Base-by-base conservation (phyloP, 2,888 invertebrate species). In the Pedicia rivosa region DNA sequence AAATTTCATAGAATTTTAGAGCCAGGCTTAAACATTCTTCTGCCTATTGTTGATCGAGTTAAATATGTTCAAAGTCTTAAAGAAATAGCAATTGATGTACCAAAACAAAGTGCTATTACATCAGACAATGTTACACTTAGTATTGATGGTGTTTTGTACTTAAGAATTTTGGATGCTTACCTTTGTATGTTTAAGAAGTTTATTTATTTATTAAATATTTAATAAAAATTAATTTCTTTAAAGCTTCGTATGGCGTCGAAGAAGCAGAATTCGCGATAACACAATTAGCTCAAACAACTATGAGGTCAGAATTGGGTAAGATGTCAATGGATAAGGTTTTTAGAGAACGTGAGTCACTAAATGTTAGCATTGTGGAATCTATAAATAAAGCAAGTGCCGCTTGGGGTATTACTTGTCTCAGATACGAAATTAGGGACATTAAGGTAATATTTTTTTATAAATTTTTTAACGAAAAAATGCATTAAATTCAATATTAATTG, bases 241-340 rank as follows among this genome's bases (percentile, higher is more conserved):
- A 44, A 72, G 78, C 82, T 34, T 92, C 94, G 45, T 98, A 98
- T 62, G 97, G 97, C 15, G 97, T 98, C 8, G 95, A 97, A 63
- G 97, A 99, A 65, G 92, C 97, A 1, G 97, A 98, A 62, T 99
- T 94, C 68, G 98, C 98, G 1, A 91, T 98, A 42, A 95, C 95
- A 2, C 97, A 98, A 62, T 64, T 99, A 31, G 98, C 98, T 3
- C 98, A 98, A 67, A 99, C 98, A 0, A 98, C 98, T 1, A 99
- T 98, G 98, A 74, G 98, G 55, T 95, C 95, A 0, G 98, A 98
- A 60, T 69, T 99, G 28, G 98, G 98, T 40, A 95, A 94, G 66
- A 98, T 99, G 60, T 75, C 84, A 2, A 62, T 99, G 44, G 98
- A 98, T 57, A 91, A 90, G 57, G 87, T 98, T 10, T 99, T 98